Evolutionary conservation across 2,113 vertebrate genomes (phyloP).

Genomic region (Pseudopipra pipra): DNA sequence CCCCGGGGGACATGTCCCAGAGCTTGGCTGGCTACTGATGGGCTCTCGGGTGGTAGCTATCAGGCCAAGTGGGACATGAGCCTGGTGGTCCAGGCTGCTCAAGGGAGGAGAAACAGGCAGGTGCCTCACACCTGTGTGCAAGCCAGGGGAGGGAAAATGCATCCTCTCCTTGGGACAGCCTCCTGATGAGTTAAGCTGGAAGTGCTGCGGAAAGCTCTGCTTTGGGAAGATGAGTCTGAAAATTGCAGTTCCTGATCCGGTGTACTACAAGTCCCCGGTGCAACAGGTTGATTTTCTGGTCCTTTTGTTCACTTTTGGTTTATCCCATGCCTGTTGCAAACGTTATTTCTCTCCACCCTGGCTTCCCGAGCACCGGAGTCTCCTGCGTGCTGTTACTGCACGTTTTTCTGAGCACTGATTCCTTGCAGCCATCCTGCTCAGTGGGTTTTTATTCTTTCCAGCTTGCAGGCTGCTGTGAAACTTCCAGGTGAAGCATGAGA

Average conservation of each 20-base stretch:
- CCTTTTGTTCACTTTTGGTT: not conserved
- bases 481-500: not conserved
- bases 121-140: accelerated
- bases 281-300: not conserved
- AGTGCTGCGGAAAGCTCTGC: not conserved
- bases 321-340: not conserved
- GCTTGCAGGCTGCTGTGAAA: not conserved
- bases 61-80: accelerated
- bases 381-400: accelerated
- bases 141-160: accelerated
- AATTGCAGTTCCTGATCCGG: accelerated
- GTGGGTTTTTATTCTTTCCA: not conserved
- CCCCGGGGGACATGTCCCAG: not conserved
- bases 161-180: not conserved
- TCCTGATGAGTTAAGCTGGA: not conserved
- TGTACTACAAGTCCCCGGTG: accelerated
- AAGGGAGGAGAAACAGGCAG: not conserved
- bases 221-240: not conserved
- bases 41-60: not conserved
- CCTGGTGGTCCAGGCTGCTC: accelerated
- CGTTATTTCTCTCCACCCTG: accelerated
- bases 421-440: not conserved
- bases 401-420: not conserved
- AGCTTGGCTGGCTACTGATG: not conserved
- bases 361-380: accelerated